These are phyloP conservation scores for Tillus elongatus DNA, from an alignment of 2,888 invertebrate genomes.

Conservation along the genomic window DNA sequence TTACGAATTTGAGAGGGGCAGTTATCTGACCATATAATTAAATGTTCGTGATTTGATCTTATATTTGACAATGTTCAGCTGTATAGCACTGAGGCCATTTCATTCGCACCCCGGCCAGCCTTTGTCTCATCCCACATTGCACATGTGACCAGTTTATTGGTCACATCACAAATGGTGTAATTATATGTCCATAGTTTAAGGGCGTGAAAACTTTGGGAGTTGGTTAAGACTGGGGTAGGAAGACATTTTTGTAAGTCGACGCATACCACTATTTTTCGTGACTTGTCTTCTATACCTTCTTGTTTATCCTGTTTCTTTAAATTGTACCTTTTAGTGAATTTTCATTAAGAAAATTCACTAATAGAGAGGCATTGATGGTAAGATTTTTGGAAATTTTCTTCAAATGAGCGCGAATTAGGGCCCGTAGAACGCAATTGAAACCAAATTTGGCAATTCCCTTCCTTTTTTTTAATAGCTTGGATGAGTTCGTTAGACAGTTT, in stretches of 20 bases:
- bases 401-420: no score
- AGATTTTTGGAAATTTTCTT: no score
- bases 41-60: slow-evolving; percentile 2
- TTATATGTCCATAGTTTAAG: neutral
- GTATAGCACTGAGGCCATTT: slow-evolving; percentile 4
- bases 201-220: slow-evolving; percentile 1
- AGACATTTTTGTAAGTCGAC: slow-evolving; percentile 2
- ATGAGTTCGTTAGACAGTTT: no score
- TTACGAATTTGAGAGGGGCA: neutral
- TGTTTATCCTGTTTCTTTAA: slow-evolving; percentile 2
- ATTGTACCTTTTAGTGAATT: no score
- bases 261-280: slow-evolving; percentile 1
- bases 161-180: slow-evolving; percentile 1
- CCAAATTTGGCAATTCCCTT: no score
- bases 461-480: no score
- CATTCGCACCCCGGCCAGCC: slow-evolving; percentile 3
- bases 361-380: no score
- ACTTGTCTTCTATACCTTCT: slow-evolving; percentile 3
- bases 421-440: no score
- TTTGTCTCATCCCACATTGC: slow-evolving; percentile 3
- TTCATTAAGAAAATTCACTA: no score
- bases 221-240: slow-evolving; percentile 1
- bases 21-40: slow-evolving; percentile 3
- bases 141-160: slow-evolving; percentile 3
- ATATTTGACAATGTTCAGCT: slow-evolving; percentile 1